These are phyloP conservation scores for Emydoidea blandingii DNA, from an alignment of 2,797 vertebrate genomes.

Conservation along the genomic window DNA sequence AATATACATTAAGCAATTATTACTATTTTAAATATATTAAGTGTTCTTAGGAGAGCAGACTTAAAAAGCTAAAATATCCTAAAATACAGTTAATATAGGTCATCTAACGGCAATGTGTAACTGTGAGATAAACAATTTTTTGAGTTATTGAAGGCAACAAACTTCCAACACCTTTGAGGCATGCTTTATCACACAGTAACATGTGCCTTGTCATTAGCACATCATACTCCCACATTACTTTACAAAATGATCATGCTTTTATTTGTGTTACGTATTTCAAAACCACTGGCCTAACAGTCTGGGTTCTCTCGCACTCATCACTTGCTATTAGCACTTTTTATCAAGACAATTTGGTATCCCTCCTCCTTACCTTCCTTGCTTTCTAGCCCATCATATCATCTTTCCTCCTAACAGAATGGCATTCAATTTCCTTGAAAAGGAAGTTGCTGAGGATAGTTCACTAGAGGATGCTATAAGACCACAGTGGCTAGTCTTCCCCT, in stretches of 20 bases:
- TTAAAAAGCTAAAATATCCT: neutral
- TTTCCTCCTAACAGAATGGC: neutral
- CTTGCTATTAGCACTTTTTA: neutral
- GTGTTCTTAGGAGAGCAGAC: neutral
- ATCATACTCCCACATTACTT: neutral
- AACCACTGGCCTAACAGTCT: neutral
- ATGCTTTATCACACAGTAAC: neutral
- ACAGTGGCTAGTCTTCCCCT: neutral
- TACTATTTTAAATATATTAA: neutral
- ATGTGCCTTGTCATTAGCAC: neutral
- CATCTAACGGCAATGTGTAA: neutral
- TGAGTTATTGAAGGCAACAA: neutral
- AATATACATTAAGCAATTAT: neutral
- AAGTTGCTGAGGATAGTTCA: slow-evolving; percentile 37
- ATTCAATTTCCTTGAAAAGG: neutral
- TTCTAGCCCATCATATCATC: neutral
- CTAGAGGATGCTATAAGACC: slow-evolving; percentile 70
- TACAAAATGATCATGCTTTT: neutral
- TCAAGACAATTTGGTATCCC: neutral
- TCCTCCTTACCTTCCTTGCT: neutral
- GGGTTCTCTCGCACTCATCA: neutral
- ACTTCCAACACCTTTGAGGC: neutral
- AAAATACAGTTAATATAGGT: neutral
- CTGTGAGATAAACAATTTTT: neutral
- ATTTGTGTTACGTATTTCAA: neutral